Percentiles rank a stretch among this genome's conserved stretches.
Evolutionary conservation across 2,888 invertebrate genomes (phyloP).

Genomic region (Halocaridina rubra): DNA sequence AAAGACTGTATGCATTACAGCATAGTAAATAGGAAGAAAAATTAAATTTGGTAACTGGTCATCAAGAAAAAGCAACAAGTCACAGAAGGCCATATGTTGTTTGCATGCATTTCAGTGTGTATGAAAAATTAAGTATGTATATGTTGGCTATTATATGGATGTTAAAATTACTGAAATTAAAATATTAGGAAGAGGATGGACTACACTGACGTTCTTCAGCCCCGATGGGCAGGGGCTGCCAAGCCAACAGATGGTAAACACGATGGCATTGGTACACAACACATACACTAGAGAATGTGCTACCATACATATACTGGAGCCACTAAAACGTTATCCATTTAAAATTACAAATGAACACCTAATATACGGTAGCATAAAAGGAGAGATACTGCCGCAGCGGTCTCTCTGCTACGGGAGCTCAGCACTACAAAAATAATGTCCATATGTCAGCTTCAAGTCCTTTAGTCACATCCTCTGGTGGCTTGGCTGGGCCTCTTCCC

Average conservation of each 20-base stretch:
- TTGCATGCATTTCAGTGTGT: too few species aligned
- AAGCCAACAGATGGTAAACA: slow-evolving; percentile 52
- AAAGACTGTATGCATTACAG: too few species aligned
- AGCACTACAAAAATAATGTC: slow-evolving; percentile 21
- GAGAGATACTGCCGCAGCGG: neutral
- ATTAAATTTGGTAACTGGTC: too few species aligned
- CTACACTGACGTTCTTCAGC: slow-evolving; percentile 46
- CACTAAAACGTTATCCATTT: neutral
- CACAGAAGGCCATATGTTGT: too few species aligned
- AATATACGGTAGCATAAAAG: slow-evolving; percentile 2
- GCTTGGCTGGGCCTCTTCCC: slow-evolving; percentile 50
- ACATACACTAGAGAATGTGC: neutral
- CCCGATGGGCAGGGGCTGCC: slow-evolving; percentile 31
- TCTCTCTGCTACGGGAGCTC: slow-evolving; percentile 17
- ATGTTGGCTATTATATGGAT: neutral
- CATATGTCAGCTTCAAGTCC: slow-evolving; percentile 14
- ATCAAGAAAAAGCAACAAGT: too few species aligned
- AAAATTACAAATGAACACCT: neutral
- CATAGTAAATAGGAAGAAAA: too few species aligned
- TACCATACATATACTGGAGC: neutral
- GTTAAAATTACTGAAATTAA: neutral
- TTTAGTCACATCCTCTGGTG: slow-evolving; percentile 44
- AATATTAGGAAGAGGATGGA: neutral
- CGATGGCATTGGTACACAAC: slow-evolving; percentile 7
- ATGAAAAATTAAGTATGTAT: neutral